These are phyloP conservation scores for Reinhardtius hippoglossoides DNA, from an alignment of 2,113 vertebrate species.

Conservation along the genomic window DNA sequence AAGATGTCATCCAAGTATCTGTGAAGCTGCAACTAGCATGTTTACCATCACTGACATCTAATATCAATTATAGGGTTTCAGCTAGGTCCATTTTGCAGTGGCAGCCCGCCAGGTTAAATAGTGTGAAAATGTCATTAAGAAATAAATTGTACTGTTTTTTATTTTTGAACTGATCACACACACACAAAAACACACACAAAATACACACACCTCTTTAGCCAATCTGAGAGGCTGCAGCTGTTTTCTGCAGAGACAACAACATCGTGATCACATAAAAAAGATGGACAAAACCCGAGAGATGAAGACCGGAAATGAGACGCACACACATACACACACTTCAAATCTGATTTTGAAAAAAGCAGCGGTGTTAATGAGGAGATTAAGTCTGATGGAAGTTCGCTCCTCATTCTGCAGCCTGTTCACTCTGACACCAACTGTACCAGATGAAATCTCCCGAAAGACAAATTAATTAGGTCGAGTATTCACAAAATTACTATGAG, in stretches of 20 bases:
- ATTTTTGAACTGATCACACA: neutral
- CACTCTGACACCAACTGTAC: constrained; percentile 38
- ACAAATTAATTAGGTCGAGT: constrained; percentile 46
- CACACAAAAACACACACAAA: neutral
- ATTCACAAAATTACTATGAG: constrained; percentile 18
- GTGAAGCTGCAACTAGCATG: no score
- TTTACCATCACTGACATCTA: no score
- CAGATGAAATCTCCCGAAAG: constrained; percentile 46
- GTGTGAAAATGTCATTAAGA: no score
- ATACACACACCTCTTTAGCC: neutral
- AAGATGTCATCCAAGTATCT: no score
- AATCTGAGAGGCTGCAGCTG: constrained; percentile 53
- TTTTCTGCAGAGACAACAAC: constrained; percentile 7
- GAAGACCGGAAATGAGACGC: constrained; percentile 43
- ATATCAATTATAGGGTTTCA: no score
- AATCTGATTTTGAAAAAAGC: constrained; percentile 37
- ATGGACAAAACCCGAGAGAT: constrained; percentile 34
- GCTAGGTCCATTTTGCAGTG: no score
- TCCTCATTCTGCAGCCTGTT: constrained; percentile 27
- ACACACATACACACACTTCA: neutral
- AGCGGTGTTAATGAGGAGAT: constrained; percentile 64
- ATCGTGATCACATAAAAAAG: constrained; percentile 34
- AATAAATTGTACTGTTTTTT: neutral
- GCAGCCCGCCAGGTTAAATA: no score
- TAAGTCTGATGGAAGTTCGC: constrained; percentile 36